A percentile compares a stretch with the other conserved stretches of the same genome.
Conservation (phyloP, 2,797 vertebrate species). For the Lacerta viridis region DNA sequence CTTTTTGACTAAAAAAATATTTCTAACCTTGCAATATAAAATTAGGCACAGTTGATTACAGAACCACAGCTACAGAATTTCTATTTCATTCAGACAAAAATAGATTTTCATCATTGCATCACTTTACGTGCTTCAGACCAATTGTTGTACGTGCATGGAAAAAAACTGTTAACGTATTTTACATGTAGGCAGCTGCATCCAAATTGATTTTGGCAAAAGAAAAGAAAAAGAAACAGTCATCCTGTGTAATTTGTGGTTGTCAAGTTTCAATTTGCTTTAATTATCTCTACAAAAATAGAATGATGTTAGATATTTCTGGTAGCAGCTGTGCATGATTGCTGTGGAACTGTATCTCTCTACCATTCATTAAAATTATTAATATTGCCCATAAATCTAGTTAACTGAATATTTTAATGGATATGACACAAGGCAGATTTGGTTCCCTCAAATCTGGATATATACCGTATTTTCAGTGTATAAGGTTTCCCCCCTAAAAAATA, state of each 20-base stretch:
- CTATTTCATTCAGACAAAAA: conserved; percentile 50
- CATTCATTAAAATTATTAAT: conserved; percentile 54
- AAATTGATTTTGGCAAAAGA: conserved; percentile 20
- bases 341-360: conserved; percentile 18
- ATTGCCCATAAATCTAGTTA: conserved; percentile 44
- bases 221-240: conserved; percentile 43
- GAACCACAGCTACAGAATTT: conserved; percentile 52
- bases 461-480: too few relatives aligned
- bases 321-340: conserved; percentile 62
- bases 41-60: conserved; percentile 26
- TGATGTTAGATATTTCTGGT: conserved; percentile 38
- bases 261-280: conserved; percentile 57
- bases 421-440: conserved; percentile 19
- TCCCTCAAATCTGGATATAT: conserved; percentile 23
- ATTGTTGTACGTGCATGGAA: conserved; percentile 30
- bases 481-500: too few relatives aligned
- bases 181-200: conserved; percentile 51
- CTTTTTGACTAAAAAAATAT: not conserved
- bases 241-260: conserved; percentile 66
- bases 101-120: conserved; percentile 21
- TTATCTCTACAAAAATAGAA: conserved; percentile 39
- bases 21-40: conserved; percentile 62
- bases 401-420: conserved; percentile 38
- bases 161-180: conserved; percentile 54
- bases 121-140: conserved; percentile 51